Evolutionary conservation across 2,888 invertebrate genomes (phyloP), one percentile per base, ranked within the genome.

Genomic region (Tachina lurida): DNA sequence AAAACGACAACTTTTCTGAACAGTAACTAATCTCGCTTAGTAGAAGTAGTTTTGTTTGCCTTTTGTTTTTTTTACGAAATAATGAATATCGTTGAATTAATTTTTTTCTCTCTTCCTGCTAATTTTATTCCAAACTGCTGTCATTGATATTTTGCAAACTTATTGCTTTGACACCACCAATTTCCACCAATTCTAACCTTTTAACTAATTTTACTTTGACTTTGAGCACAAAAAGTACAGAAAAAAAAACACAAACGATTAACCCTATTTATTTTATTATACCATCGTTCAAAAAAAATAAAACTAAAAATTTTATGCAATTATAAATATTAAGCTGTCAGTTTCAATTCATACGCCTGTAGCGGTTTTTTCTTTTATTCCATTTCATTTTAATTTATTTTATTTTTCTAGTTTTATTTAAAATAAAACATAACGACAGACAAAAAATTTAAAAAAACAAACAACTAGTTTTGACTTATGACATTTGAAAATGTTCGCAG

Each of bases 251-350:
- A 3, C 56, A 49, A 12, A 39, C 0, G 31, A 67, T 54, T 58
- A 49, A 71, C 65, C 65, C 73, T 54, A 54, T 74, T 78, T 79
- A 70, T 71, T 58, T 62, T 15, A 54, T 45, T 43, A 77, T 70
- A 77, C 63, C 82, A 62, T 52, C 19, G 45, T 22, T 74, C 49
- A 58, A 74, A 85, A 83, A 60, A 67, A 22, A 49, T 10, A 54
- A 54, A 10, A 8, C 19, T 3, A 8, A 39, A 39, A 67, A 41
- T 68, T 68, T 52, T 76, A 54, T 77, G 70, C 58, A 87, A 84
- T 84, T 82, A 80, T 76, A 83, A 84, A 87, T 84, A 84, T 82
- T 86, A 67, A 87, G 71, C 87, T 88, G 88, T 87, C 88, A 88
- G 81, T 81, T 85, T 85, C 86, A 88, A 87, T 79, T 87, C 70